Base-by-base conservation (phyloP, 2,888 invertebrate species). In the Harpagoxenus sublaevis region DNA sequence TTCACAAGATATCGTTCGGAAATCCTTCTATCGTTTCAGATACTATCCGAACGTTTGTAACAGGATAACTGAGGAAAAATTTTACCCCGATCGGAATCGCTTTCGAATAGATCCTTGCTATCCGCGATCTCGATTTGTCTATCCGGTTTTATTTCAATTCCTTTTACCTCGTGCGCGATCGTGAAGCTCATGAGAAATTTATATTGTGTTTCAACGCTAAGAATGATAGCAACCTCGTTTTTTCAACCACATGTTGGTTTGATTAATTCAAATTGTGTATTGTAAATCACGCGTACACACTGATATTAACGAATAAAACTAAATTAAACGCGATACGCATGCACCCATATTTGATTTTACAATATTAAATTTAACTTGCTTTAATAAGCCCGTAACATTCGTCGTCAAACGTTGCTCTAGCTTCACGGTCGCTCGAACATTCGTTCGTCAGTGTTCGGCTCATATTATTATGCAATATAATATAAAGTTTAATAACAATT, bases 341-440 rank as follows among this genome's bases (percentile, higher is more conserved):
- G 39, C 10, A 28, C 28, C 18, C 23, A 10, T 57, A 39, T 18
- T 51, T 6, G 4, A 28, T 55, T 39, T 71, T 55, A 15, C 10
- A 73, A 73, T 39, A 71, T 73, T 42, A 73, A 57, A 73, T 12
- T 60, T 4, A 31, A 45, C 2, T 9, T 28, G 8, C 57, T 73
- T 57, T 53, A 28, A 70, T 48, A 28, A 28, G 10, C 3, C 55
- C 9, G 1, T 39, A 28, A 73, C 55, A 23, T 15, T 51, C 12
- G 12, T 70, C 10, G 2, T 53, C 15, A 28, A 15, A 73, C 3
- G 8, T 74, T 48, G 8, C 31, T 55, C 39, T 15, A 66, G 51
- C 66, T 90, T 89, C 79, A 78, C 77, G 89, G 77, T 88, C 84
- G 85, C 85, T 86, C 87, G 85, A 87, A 84, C 53, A n/a, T 45